Evolutionary conservation across 92 coral and sea anemone genomes (phyloP).

Genomic region (Pocillopora meandrina): DNA sequence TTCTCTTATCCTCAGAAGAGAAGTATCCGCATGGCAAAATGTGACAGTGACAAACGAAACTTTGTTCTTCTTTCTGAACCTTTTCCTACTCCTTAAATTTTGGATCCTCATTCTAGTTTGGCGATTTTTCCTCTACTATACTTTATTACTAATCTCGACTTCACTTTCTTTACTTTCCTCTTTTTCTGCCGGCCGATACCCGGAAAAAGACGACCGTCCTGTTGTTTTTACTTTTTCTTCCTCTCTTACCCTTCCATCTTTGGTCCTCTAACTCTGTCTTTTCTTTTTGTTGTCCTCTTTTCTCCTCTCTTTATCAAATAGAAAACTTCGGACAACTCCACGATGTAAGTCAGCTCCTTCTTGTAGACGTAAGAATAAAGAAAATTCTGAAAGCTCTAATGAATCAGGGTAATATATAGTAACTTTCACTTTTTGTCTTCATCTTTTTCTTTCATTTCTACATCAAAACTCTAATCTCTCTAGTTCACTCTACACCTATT

Average conservation of each 20-base stretch:
- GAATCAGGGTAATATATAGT: slow-evolving; percentile 4
- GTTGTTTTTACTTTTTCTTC: neutral
- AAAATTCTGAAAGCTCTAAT: neutral
- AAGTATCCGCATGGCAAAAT: too few relatives aligned
- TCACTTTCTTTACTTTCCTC: too few relatives aligned
- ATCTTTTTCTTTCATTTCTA: neutral
- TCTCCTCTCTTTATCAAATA: neutral
- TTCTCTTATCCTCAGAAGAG: too few relatives aligned
- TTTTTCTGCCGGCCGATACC: too few relatives aligned
- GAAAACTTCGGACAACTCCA: slow-evolving; percentile 9
- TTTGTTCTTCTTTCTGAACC: too few relatives aligned
- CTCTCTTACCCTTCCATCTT: neutral
- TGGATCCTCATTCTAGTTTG: too few relatives aligned
- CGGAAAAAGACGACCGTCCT: neutral
- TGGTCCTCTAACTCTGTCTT: neutral
- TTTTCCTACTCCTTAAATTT: too few relatives aligned
- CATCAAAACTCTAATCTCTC: neutral
- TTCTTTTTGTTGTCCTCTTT: slow-evolving; percentile 2
- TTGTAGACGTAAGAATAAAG: slow-evolving; percentile 31
- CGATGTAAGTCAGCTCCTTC: slow-evolving; percentile 63
- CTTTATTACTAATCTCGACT: too few relatives aligned
- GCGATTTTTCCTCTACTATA: too few relatives aligned
- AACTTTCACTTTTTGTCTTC: neutral
- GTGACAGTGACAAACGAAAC: too few relatives aligned
- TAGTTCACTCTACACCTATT: neutral